Conservation (phyloP, 1,140 invertebrate genomes). For the Spodoptera frugiperda region DNA sequence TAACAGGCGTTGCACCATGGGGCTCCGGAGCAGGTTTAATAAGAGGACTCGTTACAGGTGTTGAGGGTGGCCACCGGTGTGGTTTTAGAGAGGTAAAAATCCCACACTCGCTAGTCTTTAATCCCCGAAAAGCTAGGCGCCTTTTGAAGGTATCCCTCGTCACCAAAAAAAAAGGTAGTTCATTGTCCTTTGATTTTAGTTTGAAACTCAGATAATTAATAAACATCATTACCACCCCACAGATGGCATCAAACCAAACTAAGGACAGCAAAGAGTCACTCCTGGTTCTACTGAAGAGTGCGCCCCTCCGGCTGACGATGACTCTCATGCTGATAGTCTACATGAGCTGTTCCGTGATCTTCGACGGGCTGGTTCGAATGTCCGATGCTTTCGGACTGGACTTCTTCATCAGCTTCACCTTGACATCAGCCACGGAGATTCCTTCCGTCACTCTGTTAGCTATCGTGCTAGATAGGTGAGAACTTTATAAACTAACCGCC, state of each 20-base stretch:
- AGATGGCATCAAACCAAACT: constrained; percentile 78
- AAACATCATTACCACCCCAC: not conserved
- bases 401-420: constrained; percentile 90
- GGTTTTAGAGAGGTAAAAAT: too few relatives aligned
- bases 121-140: too few relatives aligned
- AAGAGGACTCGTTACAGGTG: too few relatives aligned
- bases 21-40: too few relatives aligned
- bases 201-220: not conserved
- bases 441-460: constrained; percentile 90
- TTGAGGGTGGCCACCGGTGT: too few relatives aligned
- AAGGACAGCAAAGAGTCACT: constrained; percentile 80
- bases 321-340: constrained; percentile 85
- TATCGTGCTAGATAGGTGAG: constrained; percentile 89
- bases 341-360: constrained; percentile 89
- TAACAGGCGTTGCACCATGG: too few relatives aligned
- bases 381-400: constrained; percentile 88
- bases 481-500: too few relatives aligned
- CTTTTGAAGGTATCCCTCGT: too few relatives aligned
- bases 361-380: constrained; percentile 90
- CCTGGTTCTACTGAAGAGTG: constrained; percentile 87
- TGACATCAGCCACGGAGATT: constrained; percentile 90
- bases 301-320: constrained; percentile 86
- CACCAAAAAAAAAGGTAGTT: too few relatives aligned
- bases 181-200: too few relatives aligned
- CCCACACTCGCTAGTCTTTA: too few relatives aligned